Evolutionary conservation across 1,140 invertebrate species (phyloP).

Genomic region (Coboldia fuscipes): DNA sequence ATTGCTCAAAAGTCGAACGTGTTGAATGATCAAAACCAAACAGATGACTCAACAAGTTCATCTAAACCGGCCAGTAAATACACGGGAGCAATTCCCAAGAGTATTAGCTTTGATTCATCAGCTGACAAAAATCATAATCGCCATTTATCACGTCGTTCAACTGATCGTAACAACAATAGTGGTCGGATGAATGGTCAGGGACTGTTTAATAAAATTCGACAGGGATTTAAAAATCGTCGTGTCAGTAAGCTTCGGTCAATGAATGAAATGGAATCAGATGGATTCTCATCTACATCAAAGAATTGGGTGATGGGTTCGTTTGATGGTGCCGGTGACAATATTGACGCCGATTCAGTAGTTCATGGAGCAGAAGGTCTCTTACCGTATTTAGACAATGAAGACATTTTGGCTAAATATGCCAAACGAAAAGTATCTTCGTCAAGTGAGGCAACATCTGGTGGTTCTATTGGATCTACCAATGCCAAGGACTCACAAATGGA

Average conservation of each 20-base stretch:
- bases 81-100: constrained; percentile 73
- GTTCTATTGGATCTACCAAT: constrained; percentile 13
- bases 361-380: too few relatives aligned
- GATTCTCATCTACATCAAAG: too few relatives aligned
- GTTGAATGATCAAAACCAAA: not conserved
- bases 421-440: constrained; percentile 50
- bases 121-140: constrained; percentile 56
- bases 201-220: constrained; percentile 44
- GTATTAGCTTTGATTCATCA: constrained; percentile 79
- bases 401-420: constrained; percentile 88
- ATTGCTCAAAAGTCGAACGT: not conserved
- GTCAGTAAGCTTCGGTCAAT: constrained; percentile 26
- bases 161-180: not conserved
- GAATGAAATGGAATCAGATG: constrained; percentile 11
- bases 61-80: constrained; percentile 33
- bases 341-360: too few relatives aligned
- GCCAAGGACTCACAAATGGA: constrained; percentile 2
- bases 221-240: constrained; percentile 38
- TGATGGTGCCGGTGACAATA: too few relatives aligned
- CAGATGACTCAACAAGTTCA: not conserved
- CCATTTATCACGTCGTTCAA: not conserved
- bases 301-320: too few relatives aligned
- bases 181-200: constrained; percentile 22
- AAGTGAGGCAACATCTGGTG: constrained; percentile 26
- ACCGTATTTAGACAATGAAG: too few relatives aligned